These are phyloP conservation scores for Aurelia coerulea DNA, from an alignment of 30 jellyfish, hydroid and myxozoan genomes.

Conservation along the genomic window DNA sequence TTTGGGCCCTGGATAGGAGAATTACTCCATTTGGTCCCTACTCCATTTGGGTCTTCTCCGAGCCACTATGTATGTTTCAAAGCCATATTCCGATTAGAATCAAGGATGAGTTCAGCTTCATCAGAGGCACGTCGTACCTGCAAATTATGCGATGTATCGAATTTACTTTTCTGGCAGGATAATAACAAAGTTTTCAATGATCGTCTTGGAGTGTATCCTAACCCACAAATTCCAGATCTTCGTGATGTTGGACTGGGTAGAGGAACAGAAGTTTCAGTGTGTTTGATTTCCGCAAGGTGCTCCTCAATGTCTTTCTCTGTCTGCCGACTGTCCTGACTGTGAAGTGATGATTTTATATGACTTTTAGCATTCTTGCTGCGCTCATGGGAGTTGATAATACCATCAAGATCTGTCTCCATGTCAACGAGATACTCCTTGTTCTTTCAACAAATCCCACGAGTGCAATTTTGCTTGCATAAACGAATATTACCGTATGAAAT, in stretches of 20 bases:
- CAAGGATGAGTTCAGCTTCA: not conserved
- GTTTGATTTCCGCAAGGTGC: conserved; percentile 5
- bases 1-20: too few relatives aligned
- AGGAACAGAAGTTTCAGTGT: not conserved
- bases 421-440: not conserved
- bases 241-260: conserved; percentile 16
- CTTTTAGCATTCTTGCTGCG: not conserved
- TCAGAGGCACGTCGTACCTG: not conserved
- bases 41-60: too few relatives aligned
- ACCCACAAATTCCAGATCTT: conserved; percentile 46
- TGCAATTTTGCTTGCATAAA: not conserved
- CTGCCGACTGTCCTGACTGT: not conserved
- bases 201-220: conserved; percentile 45
- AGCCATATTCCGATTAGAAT: conserved; percentile 22
- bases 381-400: conserved; percentile 6
- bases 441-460: not conserved
- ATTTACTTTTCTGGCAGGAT: conserved; percentile 54
- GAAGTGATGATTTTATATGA: not conserved
- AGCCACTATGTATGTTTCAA: too few relatives aligned
- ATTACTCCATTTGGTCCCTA: too few relatives aligned
- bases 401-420: conserved; percentile 5
- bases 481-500: not conserved
- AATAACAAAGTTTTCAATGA: conserved; percentile 56
- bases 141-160: conserved; percentile 6
- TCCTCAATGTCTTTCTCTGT: not conserved